Percentiles rank a stretch among this genome's conserved stretches.
These are phyloP conservation scores for Drosophila nr. fundita DNA, from an alignment of 2,888 invertebrate genomes.

Conservation along the genomic window DNA sequence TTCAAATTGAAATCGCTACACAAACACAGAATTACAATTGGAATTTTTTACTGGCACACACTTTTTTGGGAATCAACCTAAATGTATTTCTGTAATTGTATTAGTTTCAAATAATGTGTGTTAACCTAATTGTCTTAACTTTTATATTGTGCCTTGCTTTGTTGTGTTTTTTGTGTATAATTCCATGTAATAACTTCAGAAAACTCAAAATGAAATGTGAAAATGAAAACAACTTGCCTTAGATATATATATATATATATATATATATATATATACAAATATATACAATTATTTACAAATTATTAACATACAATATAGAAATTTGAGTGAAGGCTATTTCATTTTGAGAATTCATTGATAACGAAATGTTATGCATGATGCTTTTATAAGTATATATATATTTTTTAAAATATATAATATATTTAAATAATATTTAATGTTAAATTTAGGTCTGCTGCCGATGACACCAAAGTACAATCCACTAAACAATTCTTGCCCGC, in stretches of 20 bases:
- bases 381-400: slow-evolving; percentile 5
- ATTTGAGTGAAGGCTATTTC: background rate
- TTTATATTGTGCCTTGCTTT: slow-evolving; percentile 29
- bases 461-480: slow-evolving; percentile 67
- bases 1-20: background rate
- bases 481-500: slow-evolving; percentile 48
- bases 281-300: no score
- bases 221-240: slow-evolving; percentile 4
- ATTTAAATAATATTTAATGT: background rate
- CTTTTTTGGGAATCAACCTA: slow-evolving; percentile 21
- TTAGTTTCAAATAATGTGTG: slow-evolving; percentile 29
- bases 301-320: background rate
- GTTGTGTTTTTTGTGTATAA: background rate
- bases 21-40: background rate
- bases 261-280: background rate
- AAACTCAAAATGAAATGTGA: slow-evolving; percentile 16
- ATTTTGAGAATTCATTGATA: slow-evolving; percentile 10
- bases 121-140: slow-evolving; percentile 33
- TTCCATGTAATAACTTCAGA: slow-evolving; percentile 40
- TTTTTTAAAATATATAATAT: background rate
- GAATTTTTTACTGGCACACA: slow-evolving; percentile 16
- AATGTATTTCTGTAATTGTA: slow-evolving; percentile 36
- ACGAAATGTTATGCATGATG: slow-evolving; percentile 20
- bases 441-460: slow-evolving; percentile 35
- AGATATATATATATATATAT: background rate